A percentile compares a stretch with the other conserved stretches of the same genome.
phyloP scores from a whole-genome alignment of 2,888 invertebrate species.

The Macaria notata region DNA sequence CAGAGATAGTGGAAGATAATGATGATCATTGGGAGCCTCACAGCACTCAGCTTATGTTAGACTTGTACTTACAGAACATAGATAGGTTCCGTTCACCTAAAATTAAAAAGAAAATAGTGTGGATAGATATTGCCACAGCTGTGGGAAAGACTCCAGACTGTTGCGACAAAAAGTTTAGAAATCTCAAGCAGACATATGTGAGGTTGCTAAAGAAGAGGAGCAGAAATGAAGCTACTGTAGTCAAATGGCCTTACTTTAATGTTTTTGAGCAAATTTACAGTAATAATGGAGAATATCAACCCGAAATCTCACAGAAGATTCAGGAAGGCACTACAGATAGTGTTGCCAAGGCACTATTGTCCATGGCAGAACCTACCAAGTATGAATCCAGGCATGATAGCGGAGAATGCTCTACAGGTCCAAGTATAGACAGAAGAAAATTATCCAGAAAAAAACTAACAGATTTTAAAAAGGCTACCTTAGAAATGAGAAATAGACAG shows the following conservation, averaged over 20 bases:
- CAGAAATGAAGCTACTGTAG: slow-evolving; percentile 51
- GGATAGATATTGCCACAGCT: slow-evolving; percentile 63
- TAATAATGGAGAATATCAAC: slow-evolving; percentile 66
- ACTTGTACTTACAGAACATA: slow-evolving; percentile 63
- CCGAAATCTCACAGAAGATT: slow-evolving; percentile 67
- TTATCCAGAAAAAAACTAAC: slow-evolving; percentile 56
- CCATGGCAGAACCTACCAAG: slow-evolving; percentile 52
- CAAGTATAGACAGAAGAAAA: slow-evolving; percentile 58
- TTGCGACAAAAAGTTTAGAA: slow-evolving; percentile 75
- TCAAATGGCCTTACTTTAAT: slow-evolving; percentile 74
- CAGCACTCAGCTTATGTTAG: slow-evolving; percentile 57
- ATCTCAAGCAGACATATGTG: slow-evolving; percentile 71
- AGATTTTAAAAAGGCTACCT: slow-evolving; percentile 65
- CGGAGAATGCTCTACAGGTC: slow-evolving; percentile 50
- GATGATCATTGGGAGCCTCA: slow-evolving; percentile 72
- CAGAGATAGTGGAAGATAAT: slow-evolving; percentile 56
- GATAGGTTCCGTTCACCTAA: slow-evolving; percentile 72
- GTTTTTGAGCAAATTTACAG: slow-evolving; percentile 70
- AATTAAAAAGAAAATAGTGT: slow-evolving; percentile 72
- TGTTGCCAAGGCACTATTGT: slow-evolving; percentile 62
- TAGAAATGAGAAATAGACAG: slow-evolving; percentile 72
- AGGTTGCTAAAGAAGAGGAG: slow-evolving; percentile 66
- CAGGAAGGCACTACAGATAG: slow-evolving; percentile 59
- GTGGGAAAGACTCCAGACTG: slow-evolving; percentile 67
- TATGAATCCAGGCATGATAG: slow-evolving; percentile 46